Percentiles rank a stretch among this genome's conserved stretches.
Conservation (phyloP, 2,888 invertebrate genomes). For the Rotaria socialis region DNA sequence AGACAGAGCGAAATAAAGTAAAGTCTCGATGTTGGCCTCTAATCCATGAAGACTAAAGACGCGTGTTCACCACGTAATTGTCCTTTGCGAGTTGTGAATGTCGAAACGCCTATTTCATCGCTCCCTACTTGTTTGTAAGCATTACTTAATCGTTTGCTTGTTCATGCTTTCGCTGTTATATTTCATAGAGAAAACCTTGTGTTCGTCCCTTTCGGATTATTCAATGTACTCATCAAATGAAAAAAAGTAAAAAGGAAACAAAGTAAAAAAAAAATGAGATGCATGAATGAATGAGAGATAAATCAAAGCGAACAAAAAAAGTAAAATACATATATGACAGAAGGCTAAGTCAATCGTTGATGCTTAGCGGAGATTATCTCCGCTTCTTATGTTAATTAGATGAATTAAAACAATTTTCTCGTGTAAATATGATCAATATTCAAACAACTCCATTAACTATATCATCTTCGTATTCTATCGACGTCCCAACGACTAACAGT, state of each 20-base stretch:
- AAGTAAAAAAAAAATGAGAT: neutral
- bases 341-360: constrained; percentile 5
- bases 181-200: neutral
- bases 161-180: neutral
- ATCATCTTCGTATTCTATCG: neutral
- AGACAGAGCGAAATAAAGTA: neutral
- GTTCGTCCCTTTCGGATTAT: neutral
- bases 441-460: neutral
- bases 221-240: neutral
- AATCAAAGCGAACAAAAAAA: neutral
- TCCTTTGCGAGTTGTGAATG: neutral
- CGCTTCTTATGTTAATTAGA: neutral
- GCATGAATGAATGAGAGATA: neutral
- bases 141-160: neutral
- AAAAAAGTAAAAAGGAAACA: neutral
- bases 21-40: neutral
- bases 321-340: neutral
- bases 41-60: neutral
- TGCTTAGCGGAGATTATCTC: neutral
- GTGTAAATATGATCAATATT: neutral
- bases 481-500: neutral
- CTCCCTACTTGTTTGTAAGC: neutral
- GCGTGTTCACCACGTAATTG: neutral
- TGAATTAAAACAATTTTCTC: neutral
- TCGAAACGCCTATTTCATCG: neutral